Conservation (phyloP, 2,797 vertebrate genomes). For the Todus mexicanus region DNA sequence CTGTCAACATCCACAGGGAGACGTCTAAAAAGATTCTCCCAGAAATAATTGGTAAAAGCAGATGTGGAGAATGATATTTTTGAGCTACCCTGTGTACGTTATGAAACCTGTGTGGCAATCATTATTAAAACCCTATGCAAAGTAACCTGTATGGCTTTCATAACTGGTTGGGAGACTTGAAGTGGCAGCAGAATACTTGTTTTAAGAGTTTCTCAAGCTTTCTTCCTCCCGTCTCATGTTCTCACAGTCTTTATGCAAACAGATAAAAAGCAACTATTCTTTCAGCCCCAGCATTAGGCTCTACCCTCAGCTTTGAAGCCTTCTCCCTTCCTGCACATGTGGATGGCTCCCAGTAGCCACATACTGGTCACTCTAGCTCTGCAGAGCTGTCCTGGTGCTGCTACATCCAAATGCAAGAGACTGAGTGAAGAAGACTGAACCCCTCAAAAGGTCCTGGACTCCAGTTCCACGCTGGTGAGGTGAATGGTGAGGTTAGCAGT, state of each 20-base stretch:
- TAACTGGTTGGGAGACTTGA: background rate
- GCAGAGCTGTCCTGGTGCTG: background rate
- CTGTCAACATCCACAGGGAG: background rate
- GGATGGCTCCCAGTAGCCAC: background rate
- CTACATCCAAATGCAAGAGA: background rate
- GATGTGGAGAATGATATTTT: background rate
- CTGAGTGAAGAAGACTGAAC: background rate
- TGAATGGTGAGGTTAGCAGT: background rate
- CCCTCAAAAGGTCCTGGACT: background rate
- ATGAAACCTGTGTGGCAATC: background rate
- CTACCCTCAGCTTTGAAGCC: background rate
- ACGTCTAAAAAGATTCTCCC: accelerated
- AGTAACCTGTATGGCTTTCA: background rate
- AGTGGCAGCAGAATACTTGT: background rate
- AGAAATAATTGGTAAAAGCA: background rate
- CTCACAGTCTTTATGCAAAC: background rate
- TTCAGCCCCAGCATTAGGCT: background rate
- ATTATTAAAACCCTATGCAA: background rate
- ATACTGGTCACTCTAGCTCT: background rate
- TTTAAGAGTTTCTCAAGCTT: background rate
- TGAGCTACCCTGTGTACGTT: background rate
- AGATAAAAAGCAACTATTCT: background rate
- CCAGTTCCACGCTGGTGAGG: background rate
- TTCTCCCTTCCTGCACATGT: background rate
- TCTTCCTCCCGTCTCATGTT: background rate